These are phyloP conservation scores for Epistrophe grossulariae DNA, from an alignment of 2,888 invertebrate genomes.

Conservation along the genomic window DNA sequence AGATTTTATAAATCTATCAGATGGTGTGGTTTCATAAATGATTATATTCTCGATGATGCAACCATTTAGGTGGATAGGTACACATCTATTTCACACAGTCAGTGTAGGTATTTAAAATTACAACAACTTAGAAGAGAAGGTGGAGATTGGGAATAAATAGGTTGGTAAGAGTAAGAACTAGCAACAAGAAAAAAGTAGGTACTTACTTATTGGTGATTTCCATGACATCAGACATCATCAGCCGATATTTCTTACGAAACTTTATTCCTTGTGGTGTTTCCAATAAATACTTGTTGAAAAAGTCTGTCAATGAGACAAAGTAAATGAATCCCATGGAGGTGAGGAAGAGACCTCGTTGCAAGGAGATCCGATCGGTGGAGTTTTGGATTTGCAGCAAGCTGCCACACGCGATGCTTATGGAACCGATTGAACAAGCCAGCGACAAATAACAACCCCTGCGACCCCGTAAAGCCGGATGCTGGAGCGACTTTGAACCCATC, in stretches of 20 bases:
- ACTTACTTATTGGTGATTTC: constrained; percentile 90
- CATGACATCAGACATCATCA: constrained; percentile 88
- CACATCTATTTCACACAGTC: background rate
- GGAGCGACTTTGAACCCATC: constrained; percentile 74
- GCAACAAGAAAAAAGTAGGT: background rate
- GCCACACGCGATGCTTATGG: constrained; percentile 83
- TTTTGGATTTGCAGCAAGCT: constrained; percentile 83
- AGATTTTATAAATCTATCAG: background rate
- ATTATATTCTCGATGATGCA: constrained; percentile 59
- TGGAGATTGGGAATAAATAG: background rate
- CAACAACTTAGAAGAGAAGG: background rate
- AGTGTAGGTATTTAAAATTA: background rate
- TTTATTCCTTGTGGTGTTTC: constrained; percentile 86
- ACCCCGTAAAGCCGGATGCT: constrained; percentile 77
- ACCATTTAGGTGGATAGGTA: constrained; percentile 36
- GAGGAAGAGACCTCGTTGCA: constrained; percentile 86
- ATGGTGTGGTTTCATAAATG: background rate
- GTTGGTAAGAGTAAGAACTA: background rate
- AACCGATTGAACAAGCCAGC: constrained; percentile 83
- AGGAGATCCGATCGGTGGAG: constrained; percentile 86
- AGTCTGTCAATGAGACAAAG: constrained; percentile 88
- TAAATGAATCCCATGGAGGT: constrained; percentile 88
- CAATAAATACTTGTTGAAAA: constrained; percentile 86
- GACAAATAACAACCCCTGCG: constrained; percentile 82
- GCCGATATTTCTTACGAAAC: constrained; percentile 87